Evolutionary conservation across 2,113 vertebrate species (phyloP), one percentile per base, ranked within the genome.

Genomic region (Phalacrocorax pelagicus): DNA sequence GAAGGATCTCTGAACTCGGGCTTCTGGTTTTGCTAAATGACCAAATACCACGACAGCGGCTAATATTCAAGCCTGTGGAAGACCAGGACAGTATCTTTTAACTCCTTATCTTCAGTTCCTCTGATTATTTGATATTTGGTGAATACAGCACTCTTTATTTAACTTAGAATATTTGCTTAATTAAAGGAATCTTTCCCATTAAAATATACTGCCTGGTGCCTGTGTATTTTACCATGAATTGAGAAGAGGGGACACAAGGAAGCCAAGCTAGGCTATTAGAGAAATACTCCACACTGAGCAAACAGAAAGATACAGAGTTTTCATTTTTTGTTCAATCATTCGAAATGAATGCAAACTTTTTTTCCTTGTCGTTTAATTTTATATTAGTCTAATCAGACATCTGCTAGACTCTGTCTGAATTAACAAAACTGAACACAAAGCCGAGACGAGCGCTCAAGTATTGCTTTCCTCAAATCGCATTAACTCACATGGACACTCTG

Each of bases 371-470:
- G 66, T 94, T 95, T 94, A 58, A 74, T 96, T 96, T 96, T 42
- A 92, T 94, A 90, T 92, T 83, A 94, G 85, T 70, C 94, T 86
- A 83, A 94, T 94, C 92, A 93, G 90, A 93, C 93, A 94, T 95
- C 94, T 95, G 96, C 82, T 77, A 51, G 46, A 79, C 88, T 88
- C 66, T 86, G 72, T 81, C 62, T 83, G 80, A 77, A 70, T 90
- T 66, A 84, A 63, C 55, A 83, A 84, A 93, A 74, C 5, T 4
- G 71, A 96, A 30, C 71, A 90, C 85, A 88, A 90, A 92, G 86
- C 88, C 85, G 70, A 23, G 6, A 38, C 0, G 15, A 83, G 58
- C 19, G 23, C 57, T 69, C 51, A 2, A 92, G 80, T 23, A 55
- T 69, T 18, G 74, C 82, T 88, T 86, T 71, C 72, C 47, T 86